A percentile compares a stretch with the other conserved stretches of the same genome.
phyloP scores from a whole-genome alignment of 2,797 vertebrate genomes.

The Erpetoichthys calabaricus region DNA sequence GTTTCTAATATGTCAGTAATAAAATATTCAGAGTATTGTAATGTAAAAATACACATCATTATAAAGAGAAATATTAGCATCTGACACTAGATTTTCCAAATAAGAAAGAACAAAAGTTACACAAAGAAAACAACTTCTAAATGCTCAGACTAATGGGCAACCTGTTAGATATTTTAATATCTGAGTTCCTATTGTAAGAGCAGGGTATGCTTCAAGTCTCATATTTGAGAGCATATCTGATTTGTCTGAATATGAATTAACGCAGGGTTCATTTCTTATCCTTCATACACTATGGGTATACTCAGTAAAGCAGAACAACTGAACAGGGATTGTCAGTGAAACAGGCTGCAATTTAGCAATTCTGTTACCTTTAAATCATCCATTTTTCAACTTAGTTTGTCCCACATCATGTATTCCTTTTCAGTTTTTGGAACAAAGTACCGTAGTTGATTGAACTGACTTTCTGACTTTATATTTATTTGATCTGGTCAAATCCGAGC shows the following conservation, averaged over 20 bases:
- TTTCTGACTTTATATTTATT: too few relatives aligned
- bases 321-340: conserved; percentile 5
- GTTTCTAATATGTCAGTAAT: too few relatives aligned
- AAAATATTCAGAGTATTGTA: conserved; percentile 22
- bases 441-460: too few relatives aligned
- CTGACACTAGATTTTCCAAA: conserved; percentile 32
- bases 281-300: conserved; percentile 6
- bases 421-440: too few relatives aligned
- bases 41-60: conserved; percentile 15
- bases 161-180: too few relatives aligned
- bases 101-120: conserved; percentile 28
- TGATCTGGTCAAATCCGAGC: too few relatives aligned
- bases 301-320: conserved; percentile 19
- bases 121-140: conserved; percentile 42
- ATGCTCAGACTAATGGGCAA: too few relatives aligned
- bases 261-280: conserved; percentile 3
- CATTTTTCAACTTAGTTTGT: too few relatives aligned
- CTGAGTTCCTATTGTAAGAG: too few relatives aligned
- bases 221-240: conserved; percentile 10
- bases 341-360: too few relatives aligned
- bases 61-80: not conserved
- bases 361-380: too few relatives aligned
- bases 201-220: conserved; percentile 23
- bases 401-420: too few relatives aligned
- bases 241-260: conserved; percentile 1